Base-by-base conservation (phyloP, 1,140 invertebrate species). In the Danaus melanippus region DNA sequence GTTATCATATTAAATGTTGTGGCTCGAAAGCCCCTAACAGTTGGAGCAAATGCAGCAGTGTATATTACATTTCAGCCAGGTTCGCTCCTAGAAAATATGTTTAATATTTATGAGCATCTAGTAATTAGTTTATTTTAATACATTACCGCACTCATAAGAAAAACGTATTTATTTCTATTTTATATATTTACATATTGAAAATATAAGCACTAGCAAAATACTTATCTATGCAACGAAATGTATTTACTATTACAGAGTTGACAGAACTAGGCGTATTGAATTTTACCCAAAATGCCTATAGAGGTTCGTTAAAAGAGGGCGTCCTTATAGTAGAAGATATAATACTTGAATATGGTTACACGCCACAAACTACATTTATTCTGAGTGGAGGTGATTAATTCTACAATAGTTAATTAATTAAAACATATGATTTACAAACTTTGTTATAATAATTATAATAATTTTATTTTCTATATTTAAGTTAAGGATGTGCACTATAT, bases 261-360 rank as follows among this genome's bases (percentile, higher is more conserved):
- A 77, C 70, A 1, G 66, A 76, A 48, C 57, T 58, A 10, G 48
- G 53, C 8, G 40, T 66, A 32, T 62, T 79, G 62, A 55, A 21
- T 45, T 80, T 80, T 64, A 60, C 68, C 0, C 62, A 73, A 58
- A 61, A 69, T 46, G 67, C 61, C 11, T 81, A 76, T 32, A 60
- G 56, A 21, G 78, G 74, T 8, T 41, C 42, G 8, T 47, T 76
- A 46, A 49, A 70, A 17, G 45, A 68, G n/a, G 58, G 54, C n/a
- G 47, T 12, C 10, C 49, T 79, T n/a, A 53, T 12, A 2, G 50
- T 67, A 2, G 70, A 74, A 48, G 47, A 60, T 53, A 66, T 79
- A 39, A 21, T 66, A 50, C 60, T 79, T 10, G 59, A 60, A 17
- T 39, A 42, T 32, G 74, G 70, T 12, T 75, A 63, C 50, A 55